Evolutionary conservation across 2,888 invertebrate genomes (phyloP).

Genomic region (Spodoptera littoralis): DNA sequence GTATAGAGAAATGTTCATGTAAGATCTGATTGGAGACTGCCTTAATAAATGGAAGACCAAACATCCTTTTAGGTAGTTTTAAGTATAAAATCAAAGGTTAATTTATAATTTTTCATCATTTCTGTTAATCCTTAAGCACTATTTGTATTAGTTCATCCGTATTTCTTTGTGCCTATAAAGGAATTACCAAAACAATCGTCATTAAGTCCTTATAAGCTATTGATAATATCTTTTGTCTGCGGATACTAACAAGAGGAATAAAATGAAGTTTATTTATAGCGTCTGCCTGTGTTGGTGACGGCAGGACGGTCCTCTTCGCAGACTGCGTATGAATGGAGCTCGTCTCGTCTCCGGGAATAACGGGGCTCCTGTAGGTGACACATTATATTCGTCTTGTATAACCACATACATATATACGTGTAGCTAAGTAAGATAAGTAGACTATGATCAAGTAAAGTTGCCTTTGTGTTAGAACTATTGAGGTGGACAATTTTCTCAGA

Average conservation of each 20-base stretch:
- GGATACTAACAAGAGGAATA: conserved; percentile 47
- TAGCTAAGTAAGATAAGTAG: too few relatives aligned
- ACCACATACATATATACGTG: not conserved
- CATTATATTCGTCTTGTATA: conserved; percentile 15
- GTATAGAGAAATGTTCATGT: not conserved
- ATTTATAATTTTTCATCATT: too few relatives aligned
- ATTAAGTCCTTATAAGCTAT: conserved; percentile 29
- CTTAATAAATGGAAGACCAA: too few relatives aligned
- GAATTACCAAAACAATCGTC: not conserved
- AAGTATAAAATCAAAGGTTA: too few relatives aligned
- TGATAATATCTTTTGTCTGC: conserved; percentile 42
- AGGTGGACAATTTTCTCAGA: too few relatives aligned
- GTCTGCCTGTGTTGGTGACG: conserved; percentile 47
- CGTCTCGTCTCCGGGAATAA: conserved; percentile 55
- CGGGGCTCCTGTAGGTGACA: conserved; percentile 43
- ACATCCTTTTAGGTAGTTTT: too few relatives aligned
- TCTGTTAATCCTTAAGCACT: too few relatives aligned
- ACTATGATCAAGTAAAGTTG: too few relatives aligned
- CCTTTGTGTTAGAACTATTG: too few relatives aligned
- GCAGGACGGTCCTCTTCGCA: conserved; percentile 35
- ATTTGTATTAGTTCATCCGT: too few relatives aligned
- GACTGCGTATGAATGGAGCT: conserved; percentile 48
- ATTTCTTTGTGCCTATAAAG: too few relatives aligned
- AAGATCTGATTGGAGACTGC: not conserved
- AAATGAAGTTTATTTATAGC: conserved; percentile 56